Base-by-base conservation (phyloP, 2,797 vertebrate genomes). In the Halcyon leucocephala region DNA sequence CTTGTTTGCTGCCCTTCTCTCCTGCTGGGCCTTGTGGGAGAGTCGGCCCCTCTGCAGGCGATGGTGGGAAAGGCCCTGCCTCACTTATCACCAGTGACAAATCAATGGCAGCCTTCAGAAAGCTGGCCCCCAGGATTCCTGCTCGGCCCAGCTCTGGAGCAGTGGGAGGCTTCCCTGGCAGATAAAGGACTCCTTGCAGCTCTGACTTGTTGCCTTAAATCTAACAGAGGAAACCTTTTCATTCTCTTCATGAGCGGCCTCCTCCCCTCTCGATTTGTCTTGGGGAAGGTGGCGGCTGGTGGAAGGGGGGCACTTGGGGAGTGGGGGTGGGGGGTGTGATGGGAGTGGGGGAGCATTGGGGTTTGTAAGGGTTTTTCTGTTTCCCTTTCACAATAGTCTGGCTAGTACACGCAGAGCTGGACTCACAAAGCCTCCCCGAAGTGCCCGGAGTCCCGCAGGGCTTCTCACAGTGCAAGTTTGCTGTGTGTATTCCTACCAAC, bases 1-100 rank as follows among this genome's bases (percentile, higher is more conserved):
- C 96, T 95, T 51, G 15, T 97, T 97, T 95, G 46, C 73, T 4
- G 16, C 33, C 74, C 44, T 82, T 91, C 62, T 97, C 95, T 97
- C 98, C 98, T 55, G 89, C 98, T 51, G 90, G 94, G 98, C 95
- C 94, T 98, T 98, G 98, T 98, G 98, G 98, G 97, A 98, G 98
- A 98, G 98, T 97, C 97, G 48, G 98, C 95, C 95, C 96, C 96
- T 97, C 98, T 94, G 97, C 97, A 98, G 97, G 98, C 96, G 97
- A 97, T 98, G 98, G 98, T 98, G 98, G 98, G 98, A 98, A 99
- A 97, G 93, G 96, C 97, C 96, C 88, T 72, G 92, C 97, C 97
- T 97, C 97, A 97, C 97, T 98, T 98, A 97, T 98, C 97, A 98
- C 97, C 96, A 91, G 96, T 98, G 98, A 98, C 98, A 98, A 98